phyloP scores from a whole-genome alignment of 1,140 invertebrate species.

The Lamellibrachia luymesi region DNA sequence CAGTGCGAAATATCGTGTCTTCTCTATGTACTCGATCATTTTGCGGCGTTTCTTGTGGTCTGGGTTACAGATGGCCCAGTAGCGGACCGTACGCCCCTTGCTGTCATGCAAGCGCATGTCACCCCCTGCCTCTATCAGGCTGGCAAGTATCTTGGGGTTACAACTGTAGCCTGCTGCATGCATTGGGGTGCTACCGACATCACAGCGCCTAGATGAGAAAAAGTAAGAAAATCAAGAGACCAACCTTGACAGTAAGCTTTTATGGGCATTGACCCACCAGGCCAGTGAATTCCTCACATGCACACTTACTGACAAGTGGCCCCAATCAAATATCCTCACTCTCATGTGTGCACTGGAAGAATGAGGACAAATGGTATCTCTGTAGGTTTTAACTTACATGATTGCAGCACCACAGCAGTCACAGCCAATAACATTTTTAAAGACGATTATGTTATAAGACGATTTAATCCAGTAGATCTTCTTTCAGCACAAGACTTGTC shows the following conservation, averaged over 20 bases:
- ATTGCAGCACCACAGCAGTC: no score
- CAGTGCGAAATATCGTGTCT: conserved; percentile 43
- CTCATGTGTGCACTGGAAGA: no score
- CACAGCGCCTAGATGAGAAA: conserved; percentile 33
- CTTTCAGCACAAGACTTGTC: no score
- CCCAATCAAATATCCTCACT: no score
- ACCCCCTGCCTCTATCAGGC: conserved; percentile 55
- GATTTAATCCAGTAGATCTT: no score
- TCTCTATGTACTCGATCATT: conserved; percentile 38
- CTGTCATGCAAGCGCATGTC: conserved; percentile 57
- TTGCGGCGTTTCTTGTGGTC: neutral
- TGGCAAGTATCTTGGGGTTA: conserved; percentile 45
- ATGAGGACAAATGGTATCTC: no score
- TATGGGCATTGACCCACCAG: neutral
- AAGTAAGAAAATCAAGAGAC: neutral
- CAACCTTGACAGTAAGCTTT: neutral
- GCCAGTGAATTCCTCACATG: neutral
- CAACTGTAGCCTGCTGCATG: conserved; percentile 56
- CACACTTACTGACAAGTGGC: no score
- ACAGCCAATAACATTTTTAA: no score
- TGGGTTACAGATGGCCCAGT: conserved; percentile 41
- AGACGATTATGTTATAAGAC: no score
- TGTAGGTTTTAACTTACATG: no score
- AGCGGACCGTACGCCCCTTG: conserved; percentile 37
- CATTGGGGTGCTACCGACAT: conserved; percentile 53